Percentiles rank a stretch among this genome's conserved stretches.
Conservation (phyloP, 2,113 vertebrate species). For the Hippocampus zosterae region DNA sequence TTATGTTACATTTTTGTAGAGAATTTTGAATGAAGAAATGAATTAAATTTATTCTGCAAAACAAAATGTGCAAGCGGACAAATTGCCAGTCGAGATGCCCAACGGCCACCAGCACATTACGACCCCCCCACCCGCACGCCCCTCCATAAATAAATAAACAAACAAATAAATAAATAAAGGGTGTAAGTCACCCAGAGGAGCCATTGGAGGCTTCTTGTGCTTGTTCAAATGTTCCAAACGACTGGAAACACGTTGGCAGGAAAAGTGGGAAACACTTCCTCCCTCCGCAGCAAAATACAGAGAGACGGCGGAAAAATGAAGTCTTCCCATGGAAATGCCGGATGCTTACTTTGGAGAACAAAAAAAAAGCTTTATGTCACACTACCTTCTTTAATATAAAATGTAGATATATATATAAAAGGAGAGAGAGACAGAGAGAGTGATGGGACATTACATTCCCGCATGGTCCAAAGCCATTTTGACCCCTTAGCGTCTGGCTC, state of each 20-base stretch:
- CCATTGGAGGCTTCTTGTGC: neutral
- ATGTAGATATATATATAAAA: too few relatives aligned
- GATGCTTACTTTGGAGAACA: neutral
- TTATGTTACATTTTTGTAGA: neutral
- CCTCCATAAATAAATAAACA: neutral
- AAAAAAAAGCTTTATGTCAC: too few relatives aligned
- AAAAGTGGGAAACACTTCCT: slow-evolving; percentile 47
- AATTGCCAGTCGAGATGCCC: slow-evolving; percentile 16
- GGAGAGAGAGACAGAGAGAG: too few relatives aligned
- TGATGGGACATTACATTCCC: neutral
- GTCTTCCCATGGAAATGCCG: neutral
- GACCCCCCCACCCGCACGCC: neutral
- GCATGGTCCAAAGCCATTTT: neutral
- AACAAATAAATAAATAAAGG: neutral
- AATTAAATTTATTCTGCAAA: neutral
- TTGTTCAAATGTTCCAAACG: neutral
- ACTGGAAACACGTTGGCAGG: slow-evolving; percentile 38
- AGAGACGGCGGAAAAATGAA: slow-evolving; percentile 27
- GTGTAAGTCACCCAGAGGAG: slow-evolving; percentile 9
- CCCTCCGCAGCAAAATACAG: slow-evolving; percentile 18
- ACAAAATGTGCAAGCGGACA: slow-evolving; percentile 22
- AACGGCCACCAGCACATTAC: slow-evolving; percentile 26
- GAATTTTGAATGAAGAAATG: neutral
- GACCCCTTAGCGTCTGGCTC: neutral
- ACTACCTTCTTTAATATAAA: too few relatives aligned